phyloP scores from a whole-genome alignment of 2,113 vertebrate species.

The Poecile atricapillus region DNA sequence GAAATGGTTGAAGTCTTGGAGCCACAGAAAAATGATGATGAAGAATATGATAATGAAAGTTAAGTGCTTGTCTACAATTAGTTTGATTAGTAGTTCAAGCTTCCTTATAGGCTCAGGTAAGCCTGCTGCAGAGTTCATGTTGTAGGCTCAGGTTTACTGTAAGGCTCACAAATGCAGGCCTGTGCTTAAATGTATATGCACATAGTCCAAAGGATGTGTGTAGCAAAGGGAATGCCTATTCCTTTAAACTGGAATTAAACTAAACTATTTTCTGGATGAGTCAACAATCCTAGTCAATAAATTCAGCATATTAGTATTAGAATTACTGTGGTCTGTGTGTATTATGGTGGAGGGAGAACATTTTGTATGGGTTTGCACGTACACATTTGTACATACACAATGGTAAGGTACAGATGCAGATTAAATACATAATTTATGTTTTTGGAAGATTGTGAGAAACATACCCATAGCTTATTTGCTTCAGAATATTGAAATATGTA shows the following conservation, averaged over 20 bases:
- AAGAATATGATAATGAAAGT: neutral
- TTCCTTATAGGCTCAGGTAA: neutral
- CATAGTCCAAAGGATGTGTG: accelerated
- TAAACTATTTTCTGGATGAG: neutral
- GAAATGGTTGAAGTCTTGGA: neutral
- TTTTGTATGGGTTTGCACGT: neutral
- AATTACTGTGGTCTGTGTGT: neutral
- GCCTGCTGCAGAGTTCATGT: neutral
- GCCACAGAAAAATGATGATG: neutral
- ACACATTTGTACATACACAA: neutral
- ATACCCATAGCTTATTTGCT: neutral
- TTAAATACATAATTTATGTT: neutral
- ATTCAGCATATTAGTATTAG: neutral
- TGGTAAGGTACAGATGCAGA: neutral
- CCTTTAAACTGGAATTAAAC: neutral
- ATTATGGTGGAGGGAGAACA: neutral
- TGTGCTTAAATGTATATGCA: neutral
- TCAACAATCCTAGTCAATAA: neutral
- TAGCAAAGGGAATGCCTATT: neutral
- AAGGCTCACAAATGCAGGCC: neutral
- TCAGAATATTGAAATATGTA: slow-evolving; percentile 1
- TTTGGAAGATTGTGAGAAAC: neutral
- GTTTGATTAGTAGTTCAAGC: neutral
- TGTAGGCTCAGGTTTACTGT: neutral
- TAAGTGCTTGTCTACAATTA: neutral